These are phyloP conservation scores for Mactromeris polynyma DNA, from an alignment of 2,888 invertebrate species.

Conservation along the genomic window DNA sequence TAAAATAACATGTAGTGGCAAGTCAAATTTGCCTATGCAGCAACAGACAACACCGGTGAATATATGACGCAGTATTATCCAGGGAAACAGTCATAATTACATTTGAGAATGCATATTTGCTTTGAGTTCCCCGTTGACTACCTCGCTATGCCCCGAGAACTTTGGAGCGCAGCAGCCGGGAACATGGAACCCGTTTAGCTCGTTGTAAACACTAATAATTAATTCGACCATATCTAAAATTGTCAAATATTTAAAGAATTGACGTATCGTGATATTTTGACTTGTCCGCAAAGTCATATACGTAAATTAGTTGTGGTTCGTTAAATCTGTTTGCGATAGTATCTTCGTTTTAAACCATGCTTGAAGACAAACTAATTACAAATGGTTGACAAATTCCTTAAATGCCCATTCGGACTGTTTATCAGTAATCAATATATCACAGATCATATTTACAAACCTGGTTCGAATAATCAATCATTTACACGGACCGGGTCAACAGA, in stretches of 20 bases:
- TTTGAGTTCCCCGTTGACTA: too few species aligned
- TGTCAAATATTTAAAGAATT: constrained; percentile 10
- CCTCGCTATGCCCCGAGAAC: too few species aligned
- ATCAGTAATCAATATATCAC: constrained; percentile 7
- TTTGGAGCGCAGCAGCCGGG: too few species aligned
- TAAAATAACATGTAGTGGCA: too few species aligned
- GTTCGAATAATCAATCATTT: not conserved
- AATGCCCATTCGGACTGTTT: not conserved
- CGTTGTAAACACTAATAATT: not conserved
- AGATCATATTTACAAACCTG: constrained; percentile 1
- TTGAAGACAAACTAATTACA: constrained; percentile 20
- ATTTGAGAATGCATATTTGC: too few species aligned
- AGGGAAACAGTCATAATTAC: too few species aligned
- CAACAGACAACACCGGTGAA: too few species aligned
- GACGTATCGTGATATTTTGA: not conserved
- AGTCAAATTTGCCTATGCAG: too few species aligned
- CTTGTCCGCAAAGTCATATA: constrained; percentile 25
- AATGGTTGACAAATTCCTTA: constrained; percentile 27
- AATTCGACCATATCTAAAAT: not conserved
- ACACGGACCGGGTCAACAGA: not conserved
- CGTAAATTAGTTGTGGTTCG: constrained; percentile 41
- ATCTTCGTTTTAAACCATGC: constrained; percentile 30
- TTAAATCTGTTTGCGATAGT: constrained; percentile 23
- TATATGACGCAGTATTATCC: too few species aligned
- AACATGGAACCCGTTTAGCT: not conserved